Evolutionary conservation across 2,888 invertebrate species (phyloP).

Genomic region (Amblyjoppa proteus): DNA sequence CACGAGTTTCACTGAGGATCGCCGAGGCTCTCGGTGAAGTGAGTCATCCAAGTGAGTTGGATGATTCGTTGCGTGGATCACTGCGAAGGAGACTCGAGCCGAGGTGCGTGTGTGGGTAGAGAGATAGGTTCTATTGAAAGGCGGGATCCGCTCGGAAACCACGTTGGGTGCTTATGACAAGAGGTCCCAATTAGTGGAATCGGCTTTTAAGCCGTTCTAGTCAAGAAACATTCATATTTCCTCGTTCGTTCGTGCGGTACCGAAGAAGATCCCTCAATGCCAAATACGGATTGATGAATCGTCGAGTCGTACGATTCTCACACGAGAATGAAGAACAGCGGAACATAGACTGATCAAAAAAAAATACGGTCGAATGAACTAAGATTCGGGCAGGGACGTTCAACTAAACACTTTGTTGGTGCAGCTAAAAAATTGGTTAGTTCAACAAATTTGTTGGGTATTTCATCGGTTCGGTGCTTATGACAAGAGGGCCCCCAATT

Average conservation of each 20-base stretch:
- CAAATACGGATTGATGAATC: conserved; percentile 27
- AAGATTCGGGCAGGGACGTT: too few species aligned
- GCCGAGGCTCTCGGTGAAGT: conserved; percentile 28
- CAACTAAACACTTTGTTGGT: too few species aligned
- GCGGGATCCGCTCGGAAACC: conserved; percentile 38
- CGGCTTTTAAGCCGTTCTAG: conserved; percentile 34
- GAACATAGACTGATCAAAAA: too few species aligned
- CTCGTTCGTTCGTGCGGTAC: background rate
- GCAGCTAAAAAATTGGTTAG: too few species aligned
- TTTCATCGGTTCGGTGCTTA: too few species aligned
- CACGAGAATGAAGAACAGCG: background rate
- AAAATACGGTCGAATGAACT: too few species aligned
- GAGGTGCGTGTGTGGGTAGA: conserved; percentile 39
- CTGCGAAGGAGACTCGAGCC: background rate
- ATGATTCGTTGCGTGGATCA: conserved; percentile 31
- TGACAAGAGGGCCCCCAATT: too few species aligned
- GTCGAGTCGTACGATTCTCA: conserved; percentile 1
- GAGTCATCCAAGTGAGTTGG: conserved; percentile 50
- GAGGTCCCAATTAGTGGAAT: conserved; percentile 66
- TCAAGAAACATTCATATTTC: conserved; percentile 30
- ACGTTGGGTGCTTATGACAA: conserved; percentile 57
- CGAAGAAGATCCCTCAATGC: background rate
- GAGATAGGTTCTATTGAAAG: conserved; percentile 39
- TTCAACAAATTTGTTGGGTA: too few species aligned
- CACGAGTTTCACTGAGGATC: conserved; percentile 15